Conservation (phyloP, 2,113 vertebrate genomes). For the Salvelinus fontinalis region DNA sequence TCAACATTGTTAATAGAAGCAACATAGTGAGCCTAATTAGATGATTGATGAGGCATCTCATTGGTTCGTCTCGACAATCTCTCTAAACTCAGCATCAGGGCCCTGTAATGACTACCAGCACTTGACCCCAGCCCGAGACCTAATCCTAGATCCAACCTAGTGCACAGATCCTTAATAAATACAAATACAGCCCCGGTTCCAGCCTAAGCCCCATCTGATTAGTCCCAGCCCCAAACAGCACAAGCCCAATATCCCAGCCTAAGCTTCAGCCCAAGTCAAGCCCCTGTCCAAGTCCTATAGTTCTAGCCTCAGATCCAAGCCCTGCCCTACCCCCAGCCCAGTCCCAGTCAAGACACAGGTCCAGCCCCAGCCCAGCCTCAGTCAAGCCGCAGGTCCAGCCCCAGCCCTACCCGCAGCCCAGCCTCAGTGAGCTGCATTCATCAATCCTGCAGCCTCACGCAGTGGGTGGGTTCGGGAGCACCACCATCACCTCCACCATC, state of each 20-base stretch:
- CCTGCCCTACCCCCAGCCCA: not conserved
- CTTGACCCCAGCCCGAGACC: not conserved
- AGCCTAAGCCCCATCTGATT: not conserved
- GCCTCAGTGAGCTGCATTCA: conserved; percentile 1
- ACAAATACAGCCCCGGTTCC: not conserved
- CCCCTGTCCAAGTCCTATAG: not conserved
- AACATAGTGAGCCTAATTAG: conserved; percentile 18
- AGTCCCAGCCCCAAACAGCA: not conserved
- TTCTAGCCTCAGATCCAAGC: not conserved
- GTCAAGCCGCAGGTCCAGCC: too few species aligned
- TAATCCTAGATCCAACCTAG: not conserved
- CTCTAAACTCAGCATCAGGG: conserved; percentile 64
- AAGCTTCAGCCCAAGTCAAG: conserved; percentile 18
- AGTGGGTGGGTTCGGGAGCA: conserved; percentile 37
- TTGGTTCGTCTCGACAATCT: conserved; percentile 27
- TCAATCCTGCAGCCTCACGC: conserved; percentile 12
- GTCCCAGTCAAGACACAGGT: not conserved
- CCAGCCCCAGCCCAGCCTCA: not conserved
- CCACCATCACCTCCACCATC: conserved; percentile 28
- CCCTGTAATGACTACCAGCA: conserved; percentile 76
- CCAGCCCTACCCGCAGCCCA: too few species aligned
- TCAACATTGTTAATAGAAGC: too few species aligned
- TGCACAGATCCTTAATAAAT: not conserved
- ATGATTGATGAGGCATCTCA: conserved; percentile 36
- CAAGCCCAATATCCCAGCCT: not conserved